These are phyloP conservation scores for Danionella dracula DNA, from an alignment of 2,797 vertebrate genomes.

Conservation along the genomic window DNA sequence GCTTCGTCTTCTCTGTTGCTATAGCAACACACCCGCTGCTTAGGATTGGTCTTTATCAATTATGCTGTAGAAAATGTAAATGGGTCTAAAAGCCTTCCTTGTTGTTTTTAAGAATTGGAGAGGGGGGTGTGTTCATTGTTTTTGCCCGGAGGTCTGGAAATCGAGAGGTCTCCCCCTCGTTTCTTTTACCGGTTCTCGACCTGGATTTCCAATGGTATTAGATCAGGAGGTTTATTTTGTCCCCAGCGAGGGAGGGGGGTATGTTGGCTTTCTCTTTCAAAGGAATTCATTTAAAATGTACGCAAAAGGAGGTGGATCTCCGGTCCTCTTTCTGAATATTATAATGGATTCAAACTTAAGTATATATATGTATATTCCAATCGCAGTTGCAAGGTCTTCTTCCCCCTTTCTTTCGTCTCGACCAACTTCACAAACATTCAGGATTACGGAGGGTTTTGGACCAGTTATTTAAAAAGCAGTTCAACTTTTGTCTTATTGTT, in stretches of 20 bases:
- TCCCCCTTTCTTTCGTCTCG: slow-evolving; percentile 34
- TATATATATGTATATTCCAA: slow-evolving; percentile 42
- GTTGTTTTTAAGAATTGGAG: slow-evolving; percentile 71
- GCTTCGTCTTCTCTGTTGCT: slow-evolving; percentile 25
- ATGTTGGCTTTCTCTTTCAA: slow-evolving; percentile 61
- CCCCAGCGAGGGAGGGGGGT: slow-evolving; percentile 45
- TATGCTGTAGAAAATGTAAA: slow-evolving; percentile 68
- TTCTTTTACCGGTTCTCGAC: slow-evolving; percentile 26
- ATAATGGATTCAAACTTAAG: slow-evolving; percentile 72
- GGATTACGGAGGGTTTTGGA: slow-evolving; percentile 65
- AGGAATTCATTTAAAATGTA: slow-evolving; percentile 80
- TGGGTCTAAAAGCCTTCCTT: slow-evolving; percentile 86
- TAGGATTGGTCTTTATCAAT: slow-evolving; percentile 74
- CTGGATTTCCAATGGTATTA: slow-evolving; percentile 47
- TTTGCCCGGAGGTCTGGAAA: slow-evolving; percentile 54
- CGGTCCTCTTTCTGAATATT: slow-evolving; percentile 81
- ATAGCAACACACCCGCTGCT: slow-evolving; percentile 68
- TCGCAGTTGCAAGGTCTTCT: slow-evolving; percentile 53
- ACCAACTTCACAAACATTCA: slow-evolving; percentile 49
- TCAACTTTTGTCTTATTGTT: slow-evolving; percentile 68
- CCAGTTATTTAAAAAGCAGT: slow-evolving; percentile 80
- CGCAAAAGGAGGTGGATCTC: slow-evolving; percentile 72
- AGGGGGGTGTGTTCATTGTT: slow-evolving; percentile 40
- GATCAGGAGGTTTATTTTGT: slow-evolving; percentile 45
- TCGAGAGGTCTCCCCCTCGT: slow-evolving; percentile 41